A percentile compares a stretch with the other conserved stretches of the same genome.
Evolutionary conservation across 1,140 invertebrate genomes (phyloP).

Genomic region (Zaprionus gabonicus): DNA sequence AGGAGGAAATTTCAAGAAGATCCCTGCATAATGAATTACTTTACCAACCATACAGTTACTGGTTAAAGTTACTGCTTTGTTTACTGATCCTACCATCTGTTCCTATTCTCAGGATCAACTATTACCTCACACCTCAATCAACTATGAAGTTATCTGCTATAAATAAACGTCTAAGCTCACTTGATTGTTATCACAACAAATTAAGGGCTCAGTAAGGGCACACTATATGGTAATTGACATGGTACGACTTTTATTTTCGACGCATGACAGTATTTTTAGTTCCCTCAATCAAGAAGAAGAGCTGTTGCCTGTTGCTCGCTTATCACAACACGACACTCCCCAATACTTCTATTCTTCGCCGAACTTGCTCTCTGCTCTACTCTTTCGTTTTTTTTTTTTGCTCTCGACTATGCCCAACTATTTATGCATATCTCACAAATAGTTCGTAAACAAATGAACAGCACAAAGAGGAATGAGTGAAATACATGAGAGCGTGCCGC

Average conservation of each 20-base stretch:
- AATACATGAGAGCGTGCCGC: slow-evolving; percentile 31
- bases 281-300: background rate
- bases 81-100: background rate
- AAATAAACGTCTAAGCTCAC: background rate
- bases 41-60: no score
- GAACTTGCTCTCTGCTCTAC: background rate
- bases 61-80: no score
- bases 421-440: slow-evolving; percentile 44
- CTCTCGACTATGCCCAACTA: background rate
- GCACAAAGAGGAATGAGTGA: slow-evolving; percentile 59
- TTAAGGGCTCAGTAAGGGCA: background rate
- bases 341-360: background rate
- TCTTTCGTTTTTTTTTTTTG: slow-evolving; percentile 3
- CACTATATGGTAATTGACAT: slow-evolving; percentile 7
- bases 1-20: no score
- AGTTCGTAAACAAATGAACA: slow-evolving; percentile 74
- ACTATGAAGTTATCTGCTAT: background rate
- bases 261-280: slow-evolving; percentile 19
- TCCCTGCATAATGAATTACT: no score
- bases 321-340: slow-evolving; percentile 19
- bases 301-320: background rate
- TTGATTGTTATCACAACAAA: background rate
- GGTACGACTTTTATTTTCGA: background rate
- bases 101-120: background rate
- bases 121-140: background rate